These are phyloP conservation scores for Goniozus legneri DNA, from an alignment of 1,140 invertebrate genomes.

Conservation along the genomic window DNA sequence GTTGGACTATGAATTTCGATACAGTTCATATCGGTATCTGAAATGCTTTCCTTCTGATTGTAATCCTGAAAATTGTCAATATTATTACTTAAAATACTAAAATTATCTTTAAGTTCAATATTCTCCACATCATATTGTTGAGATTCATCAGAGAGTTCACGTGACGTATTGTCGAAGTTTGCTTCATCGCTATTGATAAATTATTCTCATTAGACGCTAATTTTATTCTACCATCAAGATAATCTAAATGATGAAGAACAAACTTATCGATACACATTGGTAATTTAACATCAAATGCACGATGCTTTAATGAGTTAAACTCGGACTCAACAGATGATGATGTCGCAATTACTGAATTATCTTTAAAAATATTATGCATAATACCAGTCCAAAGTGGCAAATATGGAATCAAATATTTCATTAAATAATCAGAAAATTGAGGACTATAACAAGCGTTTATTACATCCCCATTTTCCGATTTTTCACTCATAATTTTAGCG, in stretches of 20 bases:
- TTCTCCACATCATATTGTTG: not conserved
- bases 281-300: constrained; percentile 4
- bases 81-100: no score
- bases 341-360: constrained; percentile 5
- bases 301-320: constrained; percentile 9
- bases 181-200: not conserved
- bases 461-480: not conserved
- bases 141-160: not conserved
- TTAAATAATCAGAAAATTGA: constrained; percentile 5
- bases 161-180: not conserved
- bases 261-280: constrained; percentile 13
- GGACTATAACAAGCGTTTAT: constrained; percentile 13
- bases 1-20: no score
- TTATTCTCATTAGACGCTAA: constrained; percentile 7
- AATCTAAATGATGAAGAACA: constrained; percentile 10
- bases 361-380: constrained; percentile 10
- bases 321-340: constrained; percentile 15
- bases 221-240: constrained; percentile 14
- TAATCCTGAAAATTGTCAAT: no score
- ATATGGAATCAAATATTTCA: constrained; percentile 8
- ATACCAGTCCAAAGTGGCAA: constrained; percentile 14
- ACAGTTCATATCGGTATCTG: not conserved
- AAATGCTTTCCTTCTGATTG: not conserved
- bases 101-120: not conserved
- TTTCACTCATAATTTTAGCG: not conserved